Conservation (phyloP, 2,888 invertebrate species). For the Entomobrya multifasciata region DNA sequence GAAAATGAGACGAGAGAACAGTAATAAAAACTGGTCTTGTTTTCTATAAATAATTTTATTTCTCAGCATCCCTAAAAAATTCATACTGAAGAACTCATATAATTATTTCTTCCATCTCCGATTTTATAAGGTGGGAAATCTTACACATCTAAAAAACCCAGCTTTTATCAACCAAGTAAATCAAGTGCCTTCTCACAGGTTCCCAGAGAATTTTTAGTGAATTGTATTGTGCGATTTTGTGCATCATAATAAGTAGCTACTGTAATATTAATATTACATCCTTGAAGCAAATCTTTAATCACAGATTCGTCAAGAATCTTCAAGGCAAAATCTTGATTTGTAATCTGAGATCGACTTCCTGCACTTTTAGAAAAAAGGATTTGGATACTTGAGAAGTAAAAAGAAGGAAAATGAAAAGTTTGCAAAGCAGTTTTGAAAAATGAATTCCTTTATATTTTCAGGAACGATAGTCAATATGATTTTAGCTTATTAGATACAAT, state of each 20-base stretch:
- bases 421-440: neutral
- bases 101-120: neutral
- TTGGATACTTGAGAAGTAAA: conserved; percentile 2
- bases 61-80: no score
- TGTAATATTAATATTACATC: no score
- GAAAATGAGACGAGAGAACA: no score
- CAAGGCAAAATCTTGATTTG: conserved; percentile 22
- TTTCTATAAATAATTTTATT: no score
- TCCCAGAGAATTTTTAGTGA: neutral
- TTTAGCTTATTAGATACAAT: conserved; percentile 5
- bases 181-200: conserved; percentile 18
- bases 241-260: no score
- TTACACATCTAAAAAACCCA: neutral
- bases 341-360: conserved; percentile 61
- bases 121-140: conserved; percentile 19
- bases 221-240: no score
- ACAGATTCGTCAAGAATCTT: neutral
- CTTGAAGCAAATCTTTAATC: no score
- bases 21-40: no score
- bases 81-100: no score
- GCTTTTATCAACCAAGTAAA: neutral
- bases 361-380: neutral
- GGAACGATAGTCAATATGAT: neutral
- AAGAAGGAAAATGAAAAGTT: neutral
- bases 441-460: neutral